Evolutionary conservation across 2,113 vertebrate species (phyloP), one percentile per base, ranked within the genome.

Genomic region (Coptodon bakossiorum): DNA sequence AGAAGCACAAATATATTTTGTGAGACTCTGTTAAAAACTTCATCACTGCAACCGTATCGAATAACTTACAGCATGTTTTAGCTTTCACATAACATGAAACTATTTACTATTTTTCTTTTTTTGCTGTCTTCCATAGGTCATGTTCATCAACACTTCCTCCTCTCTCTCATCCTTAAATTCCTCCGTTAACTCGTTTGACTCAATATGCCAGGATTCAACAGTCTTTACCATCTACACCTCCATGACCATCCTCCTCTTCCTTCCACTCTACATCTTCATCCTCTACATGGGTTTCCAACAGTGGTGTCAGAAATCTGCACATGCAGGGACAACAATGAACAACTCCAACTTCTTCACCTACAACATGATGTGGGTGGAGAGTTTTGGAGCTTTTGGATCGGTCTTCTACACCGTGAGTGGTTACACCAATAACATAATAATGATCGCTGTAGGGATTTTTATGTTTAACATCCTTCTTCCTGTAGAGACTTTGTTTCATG

Each of bases 331-430:
- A 17, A 19, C 7, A 1, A 19, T 1, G 3, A 90, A 19, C 80
- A 86, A 86, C 86, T 53, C 84, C 2, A 84, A 92, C 16, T 5
- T 89, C 84, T 61, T 92, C 61, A 88, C 89, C 54, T 83, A 56
- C 36, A 63, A 92, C 84, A 68, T 81, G 50, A 19, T 81, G 19
- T 1, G 22, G 2, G 1, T 87, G 7, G 91, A 93, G 63, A 4
- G 71, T 1, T 1, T 66, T 0, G n/a, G 19, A 5, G 6, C 38
- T 12, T 19, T 52, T 0, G 89, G 40, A 14, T 19, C 13, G 0
- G 1, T 68, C 4, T 0, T 86, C 38, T 81, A 24, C 0, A 1
- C 2, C 1, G 0, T 13, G 2, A 22, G 40, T 10, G 5, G 1
- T 1, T 57, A 8, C 1, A 13, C 1, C 4, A 1, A 13, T 1